Percentiles rank a stretch among this genome's conserved stretches.
These are phyloP conservation scores for Oxyura jamaicensis DNA, from an alignment of 2,113 vertebrate species.

Conservation along the genomic window DNA sequence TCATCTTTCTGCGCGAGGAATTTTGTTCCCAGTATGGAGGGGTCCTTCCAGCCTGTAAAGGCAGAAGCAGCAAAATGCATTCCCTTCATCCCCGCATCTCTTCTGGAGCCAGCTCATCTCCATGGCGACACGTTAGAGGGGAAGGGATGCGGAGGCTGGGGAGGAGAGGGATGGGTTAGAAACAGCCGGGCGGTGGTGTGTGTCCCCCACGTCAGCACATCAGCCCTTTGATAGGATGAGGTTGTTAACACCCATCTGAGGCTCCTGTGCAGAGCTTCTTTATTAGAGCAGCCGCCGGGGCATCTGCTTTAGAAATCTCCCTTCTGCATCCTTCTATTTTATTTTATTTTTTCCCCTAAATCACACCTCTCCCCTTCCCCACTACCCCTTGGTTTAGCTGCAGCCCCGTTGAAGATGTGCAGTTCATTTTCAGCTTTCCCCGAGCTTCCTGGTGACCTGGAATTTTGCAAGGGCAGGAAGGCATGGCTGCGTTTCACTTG, in stretches of 20 bases:
- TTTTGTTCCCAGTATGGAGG: constrained; percentile 14
- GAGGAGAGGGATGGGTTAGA: constrained; percentile 69
- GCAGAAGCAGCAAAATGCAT: constrained; percentile 56
- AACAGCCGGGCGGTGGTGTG: constrained; percentile 74
- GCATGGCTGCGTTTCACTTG: constrained; percentile 79
- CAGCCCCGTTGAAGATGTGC: constrained; percentile 68
- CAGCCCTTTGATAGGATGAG: constrained; percentile 80
- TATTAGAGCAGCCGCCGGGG: constrained; percentile 62
- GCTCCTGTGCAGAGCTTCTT: constrained; percentile 65
- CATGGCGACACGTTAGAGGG: constrained; percentile 86
- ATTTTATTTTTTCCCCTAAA: background rate
- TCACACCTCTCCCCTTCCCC: background rate
- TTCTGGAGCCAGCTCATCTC: constrained; percentile 79
- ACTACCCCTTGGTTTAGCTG: background rate
- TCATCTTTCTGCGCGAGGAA: background rate
- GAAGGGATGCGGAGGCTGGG: constrained; percentile 73
- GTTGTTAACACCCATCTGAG: constrained; percentile 74
- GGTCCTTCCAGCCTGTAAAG: background rate
- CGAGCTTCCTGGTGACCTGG: background rate
- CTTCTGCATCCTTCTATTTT: background rate
- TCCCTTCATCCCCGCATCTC: constrained; percentile 71
- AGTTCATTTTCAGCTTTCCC: background rate
- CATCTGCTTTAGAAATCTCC: constrained; percentile 53
- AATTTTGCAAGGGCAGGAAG: constrained; percentile 67
- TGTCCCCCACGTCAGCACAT: constrained; percentile 72